Evolutionary conservation across 2,888 invertebrate species (phyloP).

Genomic region (Erebia ligea): DNA sequence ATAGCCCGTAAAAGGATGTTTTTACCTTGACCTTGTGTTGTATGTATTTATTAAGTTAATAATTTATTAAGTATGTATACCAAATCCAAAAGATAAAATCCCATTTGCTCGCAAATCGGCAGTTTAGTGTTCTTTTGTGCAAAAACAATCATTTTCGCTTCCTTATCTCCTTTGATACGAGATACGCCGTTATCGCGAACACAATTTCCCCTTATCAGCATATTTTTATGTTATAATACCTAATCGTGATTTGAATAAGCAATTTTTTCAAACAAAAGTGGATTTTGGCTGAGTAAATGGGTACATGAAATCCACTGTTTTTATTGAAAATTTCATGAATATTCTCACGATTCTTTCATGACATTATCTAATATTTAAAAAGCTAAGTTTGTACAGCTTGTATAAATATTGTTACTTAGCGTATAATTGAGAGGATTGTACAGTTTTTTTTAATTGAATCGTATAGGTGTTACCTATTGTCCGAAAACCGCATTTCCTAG

Average conservation of each 20-base stretch:
- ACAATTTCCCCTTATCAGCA: constrained; percentile 26
- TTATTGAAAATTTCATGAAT: no score
- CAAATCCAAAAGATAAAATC: constrained; percentile 10
- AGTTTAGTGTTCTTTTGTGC: constrained; percentile 11
- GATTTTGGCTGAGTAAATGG: background rate
- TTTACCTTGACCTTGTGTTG: background rate
- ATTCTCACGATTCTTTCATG: no score
- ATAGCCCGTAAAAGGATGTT: background rate
- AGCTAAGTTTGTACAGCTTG: no score
- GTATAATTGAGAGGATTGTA: no score
- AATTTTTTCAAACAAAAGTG: constrained; percentile 21
- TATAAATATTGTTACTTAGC: no score
- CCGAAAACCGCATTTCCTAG: no score
- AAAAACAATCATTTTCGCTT: constrained; percentile 21
- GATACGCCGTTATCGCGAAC: constrained; percentile 31
- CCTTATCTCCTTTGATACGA: constrained; percentile 26
- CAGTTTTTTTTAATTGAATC: no score
- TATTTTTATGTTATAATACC: constrained; percentile 28
- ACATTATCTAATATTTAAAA: no score
- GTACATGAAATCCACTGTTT: no score
- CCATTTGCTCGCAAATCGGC: constrained; percentile 13
- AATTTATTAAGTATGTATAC: background rate
- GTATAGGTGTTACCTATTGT: no score
- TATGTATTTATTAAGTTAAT: background rate
- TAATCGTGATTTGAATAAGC: constrained; percentile 30